These are phyloP conservation scores for Polymixis lichenea DNA, from an alignment of 2,888 invertebrate species.

Conservation along the genomic window DNA sequence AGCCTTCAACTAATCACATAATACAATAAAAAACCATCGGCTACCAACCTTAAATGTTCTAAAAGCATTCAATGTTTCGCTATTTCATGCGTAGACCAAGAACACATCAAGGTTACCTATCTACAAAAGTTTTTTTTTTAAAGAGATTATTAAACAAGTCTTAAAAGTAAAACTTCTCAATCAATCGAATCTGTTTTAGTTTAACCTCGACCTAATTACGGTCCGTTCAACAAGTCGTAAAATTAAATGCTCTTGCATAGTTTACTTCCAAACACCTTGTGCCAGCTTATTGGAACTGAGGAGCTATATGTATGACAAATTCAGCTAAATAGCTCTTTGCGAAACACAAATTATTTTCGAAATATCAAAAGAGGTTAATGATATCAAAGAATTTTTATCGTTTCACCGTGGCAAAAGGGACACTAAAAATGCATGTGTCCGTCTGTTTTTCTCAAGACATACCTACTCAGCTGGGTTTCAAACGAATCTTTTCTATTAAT, in stretches of 20 bases:
- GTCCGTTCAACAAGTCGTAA: slow-evolving; percentile 56
- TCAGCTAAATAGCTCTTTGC: slow-evolving; percentile 21
- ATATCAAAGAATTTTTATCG: slow-evolving; percentile 24
- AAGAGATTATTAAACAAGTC: slow-evolving; percentile 19
- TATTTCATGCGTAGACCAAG: background rate
- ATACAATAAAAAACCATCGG: background rate
- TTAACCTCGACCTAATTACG: slow-evolving; percentile 63
- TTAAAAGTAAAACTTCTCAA: slow-evolving; percentile 30
- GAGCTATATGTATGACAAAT: slow-evolving; percentile 21
- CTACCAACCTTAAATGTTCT: background rate
- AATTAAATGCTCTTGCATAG: slow-evolving; percentile 61
- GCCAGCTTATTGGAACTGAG: slow-evolving; percentile 57
- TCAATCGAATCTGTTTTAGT: slow-evolving; percentile 53
- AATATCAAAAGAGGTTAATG: slow-evolving; percentile 43
- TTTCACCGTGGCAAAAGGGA: background rate
- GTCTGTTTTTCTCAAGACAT: background rate
- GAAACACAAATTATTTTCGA: slow-evolving; percentile 34
- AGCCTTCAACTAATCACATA: slow-evolving; percentile 16
- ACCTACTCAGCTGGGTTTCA: background rate
- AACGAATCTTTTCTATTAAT: background rate
- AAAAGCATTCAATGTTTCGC: background rate
- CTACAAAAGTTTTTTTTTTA: background rate
- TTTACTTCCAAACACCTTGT: slow-evolving; percentile 50
- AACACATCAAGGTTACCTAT: slow-evolving; percentile 2
- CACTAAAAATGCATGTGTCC: background rate